Percentiles rank a stretch among this genome's conserved stretches.
phyloP scores from a whole-genome alignment of 2,888 invertebrate genomes.

The Acanthoscelides obtectus region DNA sequence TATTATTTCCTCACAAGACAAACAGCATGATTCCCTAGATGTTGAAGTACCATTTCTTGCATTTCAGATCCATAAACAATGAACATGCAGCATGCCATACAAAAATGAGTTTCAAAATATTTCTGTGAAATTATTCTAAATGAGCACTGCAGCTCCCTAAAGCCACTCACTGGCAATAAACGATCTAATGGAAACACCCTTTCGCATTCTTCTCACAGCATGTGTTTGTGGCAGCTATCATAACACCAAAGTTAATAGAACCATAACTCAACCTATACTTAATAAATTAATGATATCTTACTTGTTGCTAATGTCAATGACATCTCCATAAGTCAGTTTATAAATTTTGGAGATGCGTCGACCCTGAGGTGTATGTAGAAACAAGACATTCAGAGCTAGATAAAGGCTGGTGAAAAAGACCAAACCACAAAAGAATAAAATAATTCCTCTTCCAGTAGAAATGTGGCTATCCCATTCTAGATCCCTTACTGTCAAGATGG shows the following conservation, averaged over 20 bases:
- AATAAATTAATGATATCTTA: constrained; percentile 44
- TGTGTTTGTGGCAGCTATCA: too few species aligned
- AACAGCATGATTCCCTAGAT: too few species aligned
- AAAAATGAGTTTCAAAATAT: too few species aligned
- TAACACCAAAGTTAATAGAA: background rate
- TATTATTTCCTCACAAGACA: too few species aligned
- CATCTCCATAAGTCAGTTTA: constrained; percentile 61
- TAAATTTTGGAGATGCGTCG: constrained; percentile 58
- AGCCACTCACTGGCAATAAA: too few species aligned
- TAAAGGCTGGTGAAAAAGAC: constrained; percentile 65
- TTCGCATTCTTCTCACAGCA: too few species aligned
- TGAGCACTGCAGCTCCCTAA: too few species aligned
- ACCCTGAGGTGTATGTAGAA: constrained; percentile 57
- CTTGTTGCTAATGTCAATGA: constrained; percentile 73
- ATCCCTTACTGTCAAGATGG: constrained; percentile 31
- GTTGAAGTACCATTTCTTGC: too few species aligned
- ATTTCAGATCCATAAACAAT: too few species aligned
- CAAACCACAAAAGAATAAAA: constrained; percentile 60
- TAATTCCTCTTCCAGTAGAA: constrained; percentile 55
- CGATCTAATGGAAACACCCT: too few species aligned
- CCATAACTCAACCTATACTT: background rate
- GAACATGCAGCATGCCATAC: too few species aligned
- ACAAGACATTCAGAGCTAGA: constrained; percentile 59
- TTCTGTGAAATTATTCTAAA: too few species aligned
- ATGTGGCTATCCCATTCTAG: constrained; percentile 55